phyloP scores from a whole-genome alignment of 1,140 invertebrate species.

The Drosophila hydei region DNA sequence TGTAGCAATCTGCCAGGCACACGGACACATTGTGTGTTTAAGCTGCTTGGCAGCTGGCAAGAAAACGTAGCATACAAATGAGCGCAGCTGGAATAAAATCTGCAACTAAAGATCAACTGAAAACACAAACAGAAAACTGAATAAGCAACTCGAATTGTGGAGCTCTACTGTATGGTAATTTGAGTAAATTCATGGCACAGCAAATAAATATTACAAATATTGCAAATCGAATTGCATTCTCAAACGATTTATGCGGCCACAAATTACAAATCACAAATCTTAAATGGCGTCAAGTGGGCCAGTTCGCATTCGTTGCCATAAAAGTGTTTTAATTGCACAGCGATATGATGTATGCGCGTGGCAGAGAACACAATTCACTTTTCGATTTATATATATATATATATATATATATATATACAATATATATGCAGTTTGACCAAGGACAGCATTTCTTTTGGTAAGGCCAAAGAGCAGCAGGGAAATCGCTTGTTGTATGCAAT shows the following conservation, averaged over 20 bases:
- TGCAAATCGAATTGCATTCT: constrained; percentile 32
- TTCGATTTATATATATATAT: constrained; percentile 5
- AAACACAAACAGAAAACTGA: constrained; percentile 46
- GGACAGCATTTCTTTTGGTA: constrained; percentile 1
- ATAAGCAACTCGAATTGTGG: background rate
- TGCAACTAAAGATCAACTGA: constrained; percentile 64
- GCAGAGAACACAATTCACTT: constrained; percentile 3
- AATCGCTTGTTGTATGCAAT: constrained; percentile 9
- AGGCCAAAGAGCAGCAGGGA: background rate
- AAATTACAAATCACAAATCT: constrained; percentile 25
- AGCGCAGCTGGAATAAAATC: constrained; percentile 58
- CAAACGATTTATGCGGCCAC: constrained; percentile 45
- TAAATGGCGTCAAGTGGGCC: background rate
- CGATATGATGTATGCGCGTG: constrained; percentile 54
- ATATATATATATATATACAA: background rate
- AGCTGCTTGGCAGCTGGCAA: constrained; percentile 3
- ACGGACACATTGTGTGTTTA: background rate
- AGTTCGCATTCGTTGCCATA: constrained; percentile 11
- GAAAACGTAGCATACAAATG: constrained; percentile 59
- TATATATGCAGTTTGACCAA: constrained; percentile 4
- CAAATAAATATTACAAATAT: constrained; percentile 35
- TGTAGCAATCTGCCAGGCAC: constrained; percentile 9
- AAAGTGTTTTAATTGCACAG: constrained; percentile 69
- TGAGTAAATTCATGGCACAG: background rate
- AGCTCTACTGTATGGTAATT: background rate